Conservation (phyloP, 2,797 vertebrate species). For the Hemibagrus guttatus region DNA sequence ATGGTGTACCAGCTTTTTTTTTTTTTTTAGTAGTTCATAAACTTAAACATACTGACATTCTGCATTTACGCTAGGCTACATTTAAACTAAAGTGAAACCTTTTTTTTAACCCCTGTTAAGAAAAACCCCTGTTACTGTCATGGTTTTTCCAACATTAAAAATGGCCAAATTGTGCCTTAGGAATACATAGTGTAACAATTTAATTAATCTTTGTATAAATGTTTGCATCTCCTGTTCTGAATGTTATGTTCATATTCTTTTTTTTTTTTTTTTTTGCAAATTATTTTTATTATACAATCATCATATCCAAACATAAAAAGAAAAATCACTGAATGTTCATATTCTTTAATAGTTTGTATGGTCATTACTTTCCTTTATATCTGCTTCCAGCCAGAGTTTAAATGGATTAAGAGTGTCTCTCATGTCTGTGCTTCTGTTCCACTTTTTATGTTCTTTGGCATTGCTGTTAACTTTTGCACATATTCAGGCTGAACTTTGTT, state of each 20-base stretch:
- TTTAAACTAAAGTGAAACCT: not conserved
- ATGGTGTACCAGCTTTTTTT: not conserved
- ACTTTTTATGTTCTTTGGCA: not conserved
- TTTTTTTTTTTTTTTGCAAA: too few relatives aligned
- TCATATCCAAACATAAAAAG: too few relatives aligned
- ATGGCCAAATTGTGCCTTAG: not conserved
- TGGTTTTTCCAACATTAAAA: not conserved
- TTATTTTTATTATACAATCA: too few relatives aligned
- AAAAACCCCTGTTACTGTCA: not conserved
- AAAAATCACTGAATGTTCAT: too few relatives aligned
- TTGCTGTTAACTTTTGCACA: not conserved
- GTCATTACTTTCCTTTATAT: not conserved
- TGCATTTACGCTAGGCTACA: not conserved
- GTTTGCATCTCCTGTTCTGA: not conserved
- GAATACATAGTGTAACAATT: not conserved
- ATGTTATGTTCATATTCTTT: not conserved
- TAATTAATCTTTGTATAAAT: not conserved
- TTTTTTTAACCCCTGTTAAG: too few relatives aligned
- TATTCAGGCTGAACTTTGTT: not conserved
- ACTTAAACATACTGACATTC: not conserved
- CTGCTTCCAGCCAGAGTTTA: not conserved
- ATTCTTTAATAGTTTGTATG: slow-evolving; percentile 1
- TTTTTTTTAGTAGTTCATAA: not conserved
- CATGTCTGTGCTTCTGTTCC: not conserved
- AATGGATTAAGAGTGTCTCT: not conserved